Base-by-base conservation (phyloP, 2,113 vertebrate species). In the Zonotrichia leucophrys region DNA sequence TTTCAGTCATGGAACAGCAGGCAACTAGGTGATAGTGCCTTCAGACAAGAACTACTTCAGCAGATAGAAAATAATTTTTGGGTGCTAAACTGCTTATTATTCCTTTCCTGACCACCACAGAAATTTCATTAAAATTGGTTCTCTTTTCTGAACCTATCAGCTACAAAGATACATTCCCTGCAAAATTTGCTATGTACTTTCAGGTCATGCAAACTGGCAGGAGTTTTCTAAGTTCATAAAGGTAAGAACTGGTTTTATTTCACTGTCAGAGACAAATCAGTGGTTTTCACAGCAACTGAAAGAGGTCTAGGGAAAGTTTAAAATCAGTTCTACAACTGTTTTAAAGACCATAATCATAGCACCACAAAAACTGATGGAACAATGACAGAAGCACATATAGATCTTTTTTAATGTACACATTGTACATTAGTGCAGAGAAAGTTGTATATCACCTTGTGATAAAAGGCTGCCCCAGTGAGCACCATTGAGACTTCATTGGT, bases 401-500 rank as follows among this genome's bases (percentile, higher is more conserved):
- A 22, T 83, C 18, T 67, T 56, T 14, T 39, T 20, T 30, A 70
- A 52, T 12, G 12, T 24, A 73, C n/a, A 12, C 0, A 14, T 4
- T 46, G 19, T 10, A 42, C 25, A 13, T 62, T n/a, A 56, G 15
- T 9, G 28, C 17, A 50, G 11, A 25, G 18, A 44, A 52, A 56
- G 31, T 15, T 50, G 31, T 28, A 1, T 9, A 22, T 47, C 55
- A 99, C 99, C 99, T 99, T 99, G 97, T 99, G 99, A 94, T 99
- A 99, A 95, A 99, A 99, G 1, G 99, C 99, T 37, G 99, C 99
- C 53, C 99, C 99, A 1, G 99, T 99, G 50, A 99, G 98, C 73
- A 99, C 99, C 99, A 99, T 99, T 44, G 99, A 99, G 53, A 99
- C 99, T 97, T 99, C 99, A 12, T 99, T 99, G 53, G 99, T 99